These are phyloP conservation scores for Columba livia DNA, from an alignment of 2,113 vertebrate genomes.

Conservation along the genomic window DNA sequence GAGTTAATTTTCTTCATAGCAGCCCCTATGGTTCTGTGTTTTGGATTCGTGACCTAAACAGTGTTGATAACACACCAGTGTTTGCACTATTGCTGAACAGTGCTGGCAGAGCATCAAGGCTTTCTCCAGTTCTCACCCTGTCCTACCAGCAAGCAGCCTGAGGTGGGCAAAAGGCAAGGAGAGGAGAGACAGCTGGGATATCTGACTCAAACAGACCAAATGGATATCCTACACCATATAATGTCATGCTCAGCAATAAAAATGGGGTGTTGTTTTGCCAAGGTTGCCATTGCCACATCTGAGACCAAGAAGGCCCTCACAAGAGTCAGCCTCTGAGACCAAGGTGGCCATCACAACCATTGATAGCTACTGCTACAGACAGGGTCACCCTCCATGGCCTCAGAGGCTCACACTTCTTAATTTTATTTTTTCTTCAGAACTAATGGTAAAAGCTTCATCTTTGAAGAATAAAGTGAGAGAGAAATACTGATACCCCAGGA, in stretches of 20 bases:
- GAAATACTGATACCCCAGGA: background rate
- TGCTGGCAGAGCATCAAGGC: background rate
- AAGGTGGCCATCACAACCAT: background rate
- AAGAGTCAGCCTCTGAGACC: background rate
- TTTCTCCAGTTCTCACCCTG: background rate
- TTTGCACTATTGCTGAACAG: background rate
- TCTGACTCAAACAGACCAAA: background rate
- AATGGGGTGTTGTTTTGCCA: background rate
- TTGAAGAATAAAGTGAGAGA: background rate
- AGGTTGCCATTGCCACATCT: background rate
- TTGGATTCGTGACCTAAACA: background rate
- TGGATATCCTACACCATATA: background rate
- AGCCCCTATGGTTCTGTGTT: background rate
- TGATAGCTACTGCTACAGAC: accelerated
- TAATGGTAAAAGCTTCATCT: background rate
- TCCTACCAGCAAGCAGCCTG: background rate
- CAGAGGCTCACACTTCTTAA: background rate
- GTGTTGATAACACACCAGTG: background rate
- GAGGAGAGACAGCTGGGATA: background rate
- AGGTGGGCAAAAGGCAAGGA: background rate
- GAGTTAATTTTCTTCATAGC: background rate
- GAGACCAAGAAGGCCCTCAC: background rate
- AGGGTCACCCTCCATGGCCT: background rate
- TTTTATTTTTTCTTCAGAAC: background rate
- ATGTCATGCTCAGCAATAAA: background rate